Percentiles rank a stretch among this genome's conserved stretches.
Conservation (phyloP, 30 jellyfish, hydroid and myxozoan genomes). For the Chrysaora quinquecirrha region DNA sequence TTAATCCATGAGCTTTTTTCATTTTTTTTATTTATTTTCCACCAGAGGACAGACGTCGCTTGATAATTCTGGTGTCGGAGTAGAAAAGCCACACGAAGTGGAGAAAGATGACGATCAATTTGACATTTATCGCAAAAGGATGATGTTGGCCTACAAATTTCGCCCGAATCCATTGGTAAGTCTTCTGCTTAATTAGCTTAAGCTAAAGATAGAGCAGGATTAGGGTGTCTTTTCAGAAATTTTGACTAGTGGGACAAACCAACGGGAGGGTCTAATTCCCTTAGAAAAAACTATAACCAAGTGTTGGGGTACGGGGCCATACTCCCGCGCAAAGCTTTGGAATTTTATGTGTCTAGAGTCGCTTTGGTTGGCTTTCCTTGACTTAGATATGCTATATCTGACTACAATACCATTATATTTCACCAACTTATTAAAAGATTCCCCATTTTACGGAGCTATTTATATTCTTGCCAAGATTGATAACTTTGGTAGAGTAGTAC, state of each 20-base stretch:
- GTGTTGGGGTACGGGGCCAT: not conserved
- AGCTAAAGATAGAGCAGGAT: not conserved
- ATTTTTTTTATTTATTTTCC: too few species aligned
- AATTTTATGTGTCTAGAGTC: too few species aligned
- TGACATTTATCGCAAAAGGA: slow-evolving; percentile 89
- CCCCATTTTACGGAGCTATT: too few species aligned
- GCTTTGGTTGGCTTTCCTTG: not conserved
- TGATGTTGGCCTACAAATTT: slow-evolving; percentile 97
- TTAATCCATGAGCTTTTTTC: too few species aligned
- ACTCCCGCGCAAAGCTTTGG: not conserved
- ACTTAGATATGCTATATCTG: not conserved
- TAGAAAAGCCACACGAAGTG: slow-evolving; percentile 79
- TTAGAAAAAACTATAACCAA: too few species aligned
- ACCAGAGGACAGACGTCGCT: slow-evolving; percentile 89
- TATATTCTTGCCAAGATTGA: too few species aligned
- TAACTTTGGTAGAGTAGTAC: too few species aligned
- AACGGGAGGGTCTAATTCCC: not conserved
- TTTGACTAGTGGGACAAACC: too few species aligned
- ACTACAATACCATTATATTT: too few species aligned
- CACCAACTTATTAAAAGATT: too few species aligned
- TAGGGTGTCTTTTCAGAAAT: not conserved
- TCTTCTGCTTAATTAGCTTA: not conserved
- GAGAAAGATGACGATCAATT: slow-evolving; percentile 85
- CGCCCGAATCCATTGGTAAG: slow-evolving; percentile 97
- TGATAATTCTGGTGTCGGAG: slow-evolving; percentile 95